These are phyloP conservation scores for Drosophila miranda DNA, from an alignment of 1,140 invertebrate species.

Conservation along the genomic window DNA sequence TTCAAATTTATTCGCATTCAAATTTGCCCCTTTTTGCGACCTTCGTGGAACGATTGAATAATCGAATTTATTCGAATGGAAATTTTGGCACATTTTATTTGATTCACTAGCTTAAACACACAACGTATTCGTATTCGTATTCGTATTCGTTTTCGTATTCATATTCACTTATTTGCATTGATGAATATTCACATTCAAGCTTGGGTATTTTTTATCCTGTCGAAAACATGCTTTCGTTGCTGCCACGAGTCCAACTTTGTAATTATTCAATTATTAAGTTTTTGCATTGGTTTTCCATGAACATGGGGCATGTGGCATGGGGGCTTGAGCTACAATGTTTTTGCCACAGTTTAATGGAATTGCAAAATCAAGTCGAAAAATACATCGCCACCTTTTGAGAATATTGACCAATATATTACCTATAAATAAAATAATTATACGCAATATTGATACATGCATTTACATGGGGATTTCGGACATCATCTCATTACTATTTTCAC, in stretches of 20 bases:
- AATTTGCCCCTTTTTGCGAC: neutral
- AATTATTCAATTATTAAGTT: conserved; percentile 28
- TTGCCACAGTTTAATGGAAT: too few species aligned
- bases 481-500: too few species aligned
- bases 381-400: too few species aligned
- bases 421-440: too few species aligned
- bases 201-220: neutral
- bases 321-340: too few species aligned
- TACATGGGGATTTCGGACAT: too few species aligned
- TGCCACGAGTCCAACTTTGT: neutral
- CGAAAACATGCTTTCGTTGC: neutral
- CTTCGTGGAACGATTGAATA: neutral
- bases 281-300: neutral
- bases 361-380: too few species aligned
- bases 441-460: too few species aligned
- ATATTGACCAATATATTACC: too few species aligned
- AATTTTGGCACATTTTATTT: conserved; percentile 27
- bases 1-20: conserved; percentile 14
- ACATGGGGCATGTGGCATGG: too few species aligned
- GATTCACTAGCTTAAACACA: conserved; percentile 16
- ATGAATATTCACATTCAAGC: conserved; percentile 34
- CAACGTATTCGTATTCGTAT: neutral
- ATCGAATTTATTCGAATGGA: conserved; percentile 26
- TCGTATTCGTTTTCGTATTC: neutral
- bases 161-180: conserved; percentile 25